Base-by-base conservation (phyloP, 92 coral and sea anemone genomes). In the Chrysogorgia sp. region DNA sequence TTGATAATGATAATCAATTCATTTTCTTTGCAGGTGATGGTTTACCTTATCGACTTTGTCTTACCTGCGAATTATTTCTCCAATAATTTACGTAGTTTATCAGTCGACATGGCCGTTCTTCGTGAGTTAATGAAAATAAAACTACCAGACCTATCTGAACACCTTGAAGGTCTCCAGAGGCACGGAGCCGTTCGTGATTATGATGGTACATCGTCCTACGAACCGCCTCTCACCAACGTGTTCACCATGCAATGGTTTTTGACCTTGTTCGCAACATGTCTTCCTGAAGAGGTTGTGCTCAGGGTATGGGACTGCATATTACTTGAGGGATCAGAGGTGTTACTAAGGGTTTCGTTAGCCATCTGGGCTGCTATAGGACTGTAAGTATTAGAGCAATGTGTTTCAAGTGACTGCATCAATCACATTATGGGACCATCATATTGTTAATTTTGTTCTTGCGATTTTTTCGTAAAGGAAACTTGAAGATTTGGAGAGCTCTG, bases 221-320 rank as follows among this genome's bases (percentile, higher is more conserved):
- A 96, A 40, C 99, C 99, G 2, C 99, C 99, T n/a, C 87, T 96
- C 24, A 92, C 90, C 82, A 96, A 96, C 45, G 99, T 96, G 21
- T 96, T 96, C 75, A 92, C 99, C 33, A 96, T 96, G 99, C 99
- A 96, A 80, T 96, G 99, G 99, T 96, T 96, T 66, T 85, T 96
- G 40, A 96, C 99, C 28, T 84, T 96, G 47, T 96, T 96, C 75
- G 94, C 99, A 2, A 96, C 99, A 1, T 96, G 97, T 81, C 75
- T 96, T 17, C 99, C 99, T 4, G 96, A 96, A 75, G 97, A 96
- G 55, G 90, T 92, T 26, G 99, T 96, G 47, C 85, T 96, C 34
- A 88, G 99, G 25, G 99, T 96, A 24, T 96, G 99, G 99, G 99
- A 96, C 77, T 92, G 91, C 63, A 90, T 96, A n/a, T 61, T 96